Base-by-base conservation (phyloP, 2,113 vertebrate species). In the Notarius quadriscutis region DNA sequence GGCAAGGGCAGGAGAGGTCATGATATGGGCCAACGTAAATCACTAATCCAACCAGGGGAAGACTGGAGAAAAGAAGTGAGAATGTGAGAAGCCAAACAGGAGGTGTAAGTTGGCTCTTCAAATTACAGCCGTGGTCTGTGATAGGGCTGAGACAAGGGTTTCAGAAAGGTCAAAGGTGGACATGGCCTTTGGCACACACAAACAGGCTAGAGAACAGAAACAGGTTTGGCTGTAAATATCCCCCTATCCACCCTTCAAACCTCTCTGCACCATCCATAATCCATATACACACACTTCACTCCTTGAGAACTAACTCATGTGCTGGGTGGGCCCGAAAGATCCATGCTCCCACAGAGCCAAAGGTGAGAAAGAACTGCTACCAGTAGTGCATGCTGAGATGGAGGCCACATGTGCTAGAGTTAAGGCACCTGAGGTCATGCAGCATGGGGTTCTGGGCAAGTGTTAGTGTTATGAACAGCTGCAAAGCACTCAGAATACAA, bases 1-100 rank as follows among this genome's bases (percentile, higher is more conserved):
- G 85, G 87, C 34, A 51, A 65, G 84, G 89, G 74, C 83, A 84
- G 84, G 72, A 91, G 88, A 91, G 94, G 93, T 93, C 92, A 93
- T 41, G 51, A 83, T 65, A 83, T n/a, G 7, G 55, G 72, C 79
- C 80, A 60, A 72, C 63, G 77, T 88, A 88, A 86, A 90, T 90
- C 89, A 87, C 69, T 51, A 81, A 63, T 58, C 14, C 50, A 65
- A 84, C 82, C 57, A 57, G 75, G 75, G 53, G 63, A 65, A 78
- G 67, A 53, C 57, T 53, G 51, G 12, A 83, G 69, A 18, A 84
- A 53, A 71, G 20, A 58, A 60, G 27, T 10, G 48, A 34, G 78
- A 81, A 81, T 81, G 57, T 48, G 58, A 81, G 67, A 65, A 51
- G 8, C 58, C n/a, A 65, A 50, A 55, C 11, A 86, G 34, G 74